phyloP scores from a whole-genome alignment of 2,888 invertebrate species.

The Amiota communis region DNA sequence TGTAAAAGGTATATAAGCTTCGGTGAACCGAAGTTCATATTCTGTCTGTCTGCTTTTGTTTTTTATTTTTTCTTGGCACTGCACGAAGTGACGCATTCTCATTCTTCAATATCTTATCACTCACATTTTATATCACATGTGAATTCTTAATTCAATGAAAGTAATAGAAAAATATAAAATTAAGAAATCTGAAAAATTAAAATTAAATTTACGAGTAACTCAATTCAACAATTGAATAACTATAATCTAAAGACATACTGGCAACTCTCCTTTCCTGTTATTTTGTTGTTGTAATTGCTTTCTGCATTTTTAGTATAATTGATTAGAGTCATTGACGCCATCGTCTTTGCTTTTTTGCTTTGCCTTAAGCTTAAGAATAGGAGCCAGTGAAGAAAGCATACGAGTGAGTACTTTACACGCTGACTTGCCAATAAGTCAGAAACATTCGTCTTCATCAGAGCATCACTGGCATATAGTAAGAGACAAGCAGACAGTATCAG shows the following conservation, averaged over 20 bases:
- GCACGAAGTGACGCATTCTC: too few relatives aligned
- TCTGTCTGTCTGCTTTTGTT: too few relatives aligned
- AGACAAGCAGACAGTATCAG: background rate
- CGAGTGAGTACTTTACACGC: background rate
- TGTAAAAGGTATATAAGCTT: too few relatives aligned
- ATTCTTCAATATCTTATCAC: too few relatives aligned
- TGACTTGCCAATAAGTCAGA: constrained; percentile 22
- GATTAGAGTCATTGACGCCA: constrained; percentile 21
- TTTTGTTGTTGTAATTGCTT: background rate
- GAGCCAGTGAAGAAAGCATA: background rate
- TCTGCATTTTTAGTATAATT: background rate
- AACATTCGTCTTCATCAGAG: constrained; percentile 23
- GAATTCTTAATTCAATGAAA: too few relatives aligned
- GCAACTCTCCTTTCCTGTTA: background rate
- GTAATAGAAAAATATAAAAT: background rate
- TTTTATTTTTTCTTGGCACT: too few relatives aligned
- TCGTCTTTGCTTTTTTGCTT: background rate
- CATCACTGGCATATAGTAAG: background rate
- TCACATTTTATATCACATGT: too few relatives aligned
- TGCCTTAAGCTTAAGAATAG: too few relatives aligned
- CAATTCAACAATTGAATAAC: constrained; percentile 8
- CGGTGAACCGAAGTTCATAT: too few relatives aligned
- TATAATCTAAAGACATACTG: background rate
- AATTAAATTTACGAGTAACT: background rate
- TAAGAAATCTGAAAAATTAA: background rate